Conservation (phyloP, 2,797 vertebrate genomes). For the Trachurus trachurus region DNA sequence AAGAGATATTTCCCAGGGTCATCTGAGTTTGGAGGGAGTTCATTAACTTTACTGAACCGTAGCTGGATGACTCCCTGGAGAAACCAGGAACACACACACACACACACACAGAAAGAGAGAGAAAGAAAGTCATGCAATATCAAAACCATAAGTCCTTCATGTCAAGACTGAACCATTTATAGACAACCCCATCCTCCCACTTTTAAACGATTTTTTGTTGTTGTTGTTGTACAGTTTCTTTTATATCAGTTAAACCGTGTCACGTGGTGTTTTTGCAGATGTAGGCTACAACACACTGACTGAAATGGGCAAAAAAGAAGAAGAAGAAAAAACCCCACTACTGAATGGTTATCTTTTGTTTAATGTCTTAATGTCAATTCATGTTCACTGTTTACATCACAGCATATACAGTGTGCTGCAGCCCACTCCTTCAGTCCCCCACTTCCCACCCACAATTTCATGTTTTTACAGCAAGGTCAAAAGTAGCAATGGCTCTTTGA, state of each 20-base stretch:
- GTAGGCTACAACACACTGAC: neutral
- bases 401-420: neutral
- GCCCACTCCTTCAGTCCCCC: slow-evolving; percentile 13
- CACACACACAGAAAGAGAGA: neutral
- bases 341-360: neutral
- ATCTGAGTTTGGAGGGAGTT: slow-evolving; percentile 88
- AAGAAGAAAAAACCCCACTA: neutral
- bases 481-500: neutral
- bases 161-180: neutral
- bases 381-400: slow-evolving; percentile 10
- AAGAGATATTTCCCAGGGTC: slow-evolving; percentile 94
- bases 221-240: neutral
- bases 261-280: neutral
- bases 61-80: slow-evolving; percentile 91
- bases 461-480: neutral
- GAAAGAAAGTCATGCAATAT: neutral
- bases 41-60: slow-evolving; percentile 90
- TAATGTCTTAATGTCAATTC: neutral
- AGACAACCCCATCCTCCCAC: neutral
- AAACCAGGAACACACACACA: slow-evolving; percentile 17
- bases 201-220: too few species aligned
- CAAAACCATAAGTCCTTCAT: neutral
- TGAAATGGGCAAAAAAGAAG: neutral
- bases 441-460: neutral
- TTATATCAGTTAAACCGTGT: neutral